Percentiles rank a stretch among this genome's conserved stretches.
phyloP scores from a whole-genome alignment of 2,113 vertebrate species.

The Gymnocephalus cernua region DNA sequence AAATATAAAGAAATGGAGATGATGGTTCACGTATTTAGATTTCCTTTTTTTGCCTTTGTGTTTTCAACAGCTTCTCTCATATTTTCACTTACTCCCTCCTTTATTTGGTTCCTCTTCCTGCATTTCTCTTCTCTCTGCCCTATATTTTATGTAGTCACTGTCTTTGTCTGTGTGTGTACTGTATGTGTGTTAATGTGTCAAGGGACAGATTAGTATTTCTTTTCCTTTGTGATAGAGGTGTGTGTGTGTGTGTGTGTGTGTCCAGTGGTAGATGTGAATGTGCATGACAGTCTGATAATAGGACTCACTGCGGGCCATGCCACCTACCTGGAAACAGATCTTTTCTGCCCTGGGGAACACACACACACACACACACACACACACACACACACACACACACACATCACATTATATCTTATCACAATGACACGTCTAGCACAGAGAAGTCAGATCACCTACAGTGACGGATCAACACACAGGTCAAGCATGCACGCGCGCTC shows the following conservation, averaged over 20 bases:
- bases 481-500: constrained; percentile 11
- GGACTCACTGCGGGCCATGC: constrained; percentile 68
- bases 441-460: constrained; percentile 77
- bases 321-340: constrained; percentile 61
- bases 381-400: constrained; percentile 38
- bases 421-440: constrained; percentile 43
- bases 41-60: background rate
- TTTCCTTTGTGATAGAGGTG: background rate
- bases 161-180: background rate
- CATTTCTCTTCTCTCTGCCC: no score
- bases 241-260: constrained; percentile 28
- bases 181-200: background rate
- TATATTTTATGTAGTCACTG: background rate
- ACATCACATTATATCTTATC: constrained; percentile 33
- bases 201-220: background rate
- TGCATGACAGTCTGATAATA: constrained; percentile 85
- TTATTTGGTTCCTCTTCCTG: background rate
- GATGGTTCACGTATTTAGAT: background rate
- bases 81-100: constrained; percentile 2
- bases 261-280: constrained; percentile 53
- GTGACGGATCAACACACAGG: constrained; percentile 66
- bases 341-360: constrained; percentile 67
- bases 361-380: constrained; percentile 37
- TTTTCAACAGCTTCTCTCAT: background rate
- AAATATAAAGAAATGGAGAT: constrained; percentile 2